Conservation (phyloP, 2,888 invertebrate genomes). For the Orthosia incerta region DNA sequence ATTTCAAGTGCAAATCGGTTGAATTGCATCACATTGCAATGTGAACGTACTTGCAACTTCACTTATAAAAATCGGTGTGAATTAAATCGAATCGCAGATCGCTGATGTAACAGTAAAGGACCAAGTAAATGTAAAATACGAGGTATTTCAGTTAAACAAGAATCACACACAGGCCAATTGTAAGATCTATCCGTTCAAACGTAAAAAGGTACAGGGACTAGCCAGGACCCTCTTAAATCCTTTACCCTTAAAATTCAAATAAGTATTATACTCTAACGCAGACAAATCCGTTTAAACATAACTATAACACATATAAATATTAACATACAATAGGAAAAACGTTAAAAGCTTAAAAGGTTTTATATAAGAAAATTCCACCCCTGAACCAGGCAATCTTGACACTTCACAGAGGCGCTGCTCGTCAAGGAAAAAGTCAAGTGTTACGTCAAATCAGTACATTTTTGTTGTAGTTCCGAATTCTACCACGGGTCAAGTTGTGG, state of each 20-base stretch:
- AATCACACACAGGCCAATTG: background rate
- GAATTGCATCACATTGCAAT: too few relatives aligned
- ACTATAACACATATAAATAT: constrained; percentile 20
- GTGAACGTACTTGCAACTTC: too few relatives aligned
- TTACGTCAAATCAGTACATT: constrained; percentile 21
- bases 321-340: constrained; percentile 58
- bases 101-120: too few relatives aligned
- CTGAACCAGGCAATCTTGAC: constrained; percentile 21
- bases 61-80: too few relatives aligned
- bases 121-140: background rate
- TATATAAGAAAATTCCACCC: constrained; percentile 58
- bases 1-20: too few relatives aligned
- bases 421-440: background rate
- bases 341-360: constrained; percentile 67
- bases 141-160: background rate
- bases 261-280: constrained; percentile 7
- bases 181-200: background rate
- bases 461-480: constrained; percentile 3
- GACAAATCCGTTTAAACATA: constrained; percentile 35
- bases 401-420: constrained; percentile 21
- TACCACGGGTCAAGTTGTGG: constrained; percentile 3
- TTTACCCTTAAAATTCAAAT: constrained; percentile 13
- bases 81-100: too few relatives aligned
- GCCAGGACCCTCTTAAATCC: constrained; percentile 7
- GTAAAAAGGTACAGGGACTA: constrained; percentile 7